These are phyloP conservation scores for Champsocephalus gunnari DNA, from an alignment of 2,797 vertebrate species.

Conservation along the genomic window DNA sequence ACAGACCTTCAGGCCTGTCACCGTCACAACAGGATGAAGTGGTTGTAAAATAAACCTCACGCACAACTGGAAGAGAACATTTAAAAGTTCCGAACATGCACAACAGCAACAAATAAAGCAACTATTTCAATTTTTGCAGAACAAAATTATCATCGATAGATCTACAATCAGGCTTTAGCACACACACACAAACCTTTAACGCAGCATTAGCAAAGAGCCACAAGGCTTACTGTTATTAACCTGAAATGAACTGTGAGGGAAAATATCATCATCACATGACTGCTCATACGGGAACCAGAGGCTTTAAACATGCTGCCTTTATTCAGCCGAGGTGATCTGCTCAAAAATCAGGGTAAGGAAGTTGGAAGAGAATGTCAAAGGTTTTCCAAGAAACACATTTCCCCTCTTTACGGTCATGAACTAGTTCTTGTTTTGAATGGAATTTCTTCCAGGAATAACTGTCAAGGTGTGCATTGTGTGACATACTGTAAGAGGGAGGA, in stretches of 20 bases:
- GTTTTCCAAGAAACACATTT: conserved; percentile 39
- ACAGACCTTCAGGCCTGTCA: conserved; percentile 32
- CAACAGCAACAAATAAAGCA: neutral
- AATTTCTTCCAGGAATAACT: conserved; percentile 37
- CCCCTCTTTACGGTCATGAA: conserved; percentile 41
- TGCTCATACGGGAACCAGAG: conserved; percentile 30
- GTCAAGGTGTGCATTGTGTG: conserved; percentile 28
- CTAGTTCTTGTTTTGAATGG: conserved; percentile 44
- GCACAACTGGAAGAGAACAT: conserved; percentile 6
- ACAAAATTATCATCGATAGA: neutral
- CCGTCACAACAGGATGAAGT: conserved; percentile 10
- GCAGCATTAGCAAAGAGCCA: conserved; percentile 16
- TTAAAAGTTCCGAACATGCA: conserved; percentile 15
- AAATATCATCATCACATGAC: conserved; percentile 33
- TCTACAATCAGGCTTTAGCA: neutral
- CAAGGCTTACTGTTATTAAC: conserved; percentile 9
- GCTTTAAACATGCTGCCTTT: conserved; percentile 39
- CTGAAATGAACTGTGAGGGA: conserved; percentile 50
- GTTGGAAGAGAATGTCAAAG: conserved; percentile 47
- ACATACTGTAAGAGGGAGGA: conserved; percentile 10
- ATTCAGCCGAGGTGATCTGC: conserved; percentile 41
- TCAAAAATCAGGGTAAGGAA: conserved; percentile 50
- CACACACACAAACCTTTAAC: neutral
- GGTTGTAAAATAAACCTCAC: conserved; percentile 19
- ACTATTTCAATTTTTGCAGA: conserved; percentile 6